These are phyloP conservation scores for Protaetia brevitarsis DNA, from an alignment of 1,140 invertebrate species.

Conservation along the genomic window DNA sequence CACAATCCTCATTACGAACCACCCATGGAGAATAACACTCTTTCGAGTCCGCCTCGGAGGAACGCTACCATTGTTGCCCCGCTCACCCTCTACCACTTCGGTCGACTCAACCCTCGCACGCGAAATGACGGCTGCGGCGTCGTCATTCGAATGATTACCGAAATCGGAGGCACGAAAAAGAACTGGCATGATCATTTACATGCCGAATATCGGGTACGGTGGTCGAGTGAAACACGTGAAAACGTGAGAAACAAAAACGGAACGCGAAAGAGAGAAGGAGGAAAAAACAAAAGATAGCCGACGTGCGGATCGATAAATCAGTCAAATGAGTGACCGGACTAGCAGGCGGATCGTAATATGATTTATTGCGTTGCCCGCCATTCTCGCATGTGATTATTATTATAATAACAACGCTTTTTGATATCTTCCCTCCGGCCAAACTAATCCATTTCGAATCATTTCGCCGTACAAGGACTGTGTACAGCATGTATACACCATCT, in stretches of 20 bases:
- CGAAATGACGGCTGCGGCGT: too few species aligned
- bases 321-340: conserved; percentile 44
- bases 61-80: neutral
- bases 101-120: too few species aligned
- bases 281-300: conserved; percentile 34
- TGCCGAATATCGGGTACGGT: neutral
- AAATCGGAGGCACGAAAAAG: neutral
- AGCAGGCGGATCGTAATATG: conserved; percentile 44
- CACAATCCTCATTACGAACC: conserved; percentile 20
- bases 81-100: too few species aligned
- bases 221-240: neutral
- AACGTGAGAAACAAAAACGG: neutral
- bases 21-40: conserved; percentile 21
- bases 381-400: conserved; percentile 48
- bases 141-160: neutral
- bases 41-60: neutral
- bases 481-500: too few species aligned
- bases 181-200: neutral
- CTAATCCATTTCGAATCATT: conserved; percentile 28
- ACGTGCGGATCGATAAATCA: conserved; percentile 46
- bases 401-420: conserved; percentile 44
- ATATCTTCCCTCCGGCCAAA: conserved; percentile 37
- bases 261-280: neutral
- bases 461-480: too few species aligned
- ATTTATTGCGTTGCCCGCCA: conserved; percentile 44